Evolutionary conservation across 2,113 vertebrate species (phyloP), one percentile per base, ranked within the genome.

Genomic region (Zeus faber): DNA sequence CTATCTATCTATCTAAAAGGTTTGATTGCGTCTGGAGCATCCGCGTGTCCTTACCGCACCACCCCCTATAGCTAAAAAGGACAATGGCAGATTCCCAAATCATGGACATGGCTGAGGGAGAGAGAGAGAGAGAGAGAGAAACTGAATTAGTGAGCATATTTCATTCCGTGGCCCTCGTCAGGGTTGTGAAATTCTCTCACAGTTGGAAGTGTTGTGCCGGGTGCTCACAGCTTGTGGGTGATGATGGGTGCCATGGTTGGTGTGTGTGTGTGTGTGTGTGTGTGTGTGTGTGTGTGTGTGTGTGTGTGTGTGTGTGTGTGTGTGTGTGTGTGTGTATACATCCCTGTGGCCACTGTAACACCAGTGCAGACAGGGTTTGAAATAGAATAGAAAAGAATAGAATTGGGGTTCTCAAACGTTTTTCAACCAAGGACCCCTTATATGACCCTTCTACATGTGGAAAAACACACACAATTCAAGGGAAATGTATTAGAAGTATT

Each of bases 91-190:
- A n/a, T n/a, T n/a, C n/a, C n/a, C n/a, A n/a, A n/a, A n/a, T n/a
- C n/a, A n/a, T n/a, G n/a, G n/a, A n/a, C n/a, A n/a, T n/a, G n/a
- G 39, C 44, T 48, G 49, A 50, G 22, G 9, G 39, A 41, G 31
- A 57, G 9, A 11, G 49, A 22, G 16, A 40, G 48, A 62, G 27
- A 4, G 35, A 50, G 53, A 49, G 46, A 61, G 62, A 35, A 52
- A 67, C 35, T 61, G 67, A 74, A 80, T 77, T 70, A 80, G 67
- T 17, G 73, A 84, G 50, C 79, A 84, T 84, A 81, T 78, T 83
- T 65, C 70, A 67, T 74, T 81, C 76, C 74, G 78, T 50, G 72
- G 72, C 55, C 58, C 58, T 75, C 65, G 16, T 72, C 69, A 61
- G 63, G 67, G 62, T 72, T 74, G 69, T 78, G 70, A 83, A 78